Percentiles rank a stretch among this genome's conserved stretches.
phyloP scores from a whole-genome alignment of 2,888 invertebrate species.

The Perithous albicinctus region DNA sequence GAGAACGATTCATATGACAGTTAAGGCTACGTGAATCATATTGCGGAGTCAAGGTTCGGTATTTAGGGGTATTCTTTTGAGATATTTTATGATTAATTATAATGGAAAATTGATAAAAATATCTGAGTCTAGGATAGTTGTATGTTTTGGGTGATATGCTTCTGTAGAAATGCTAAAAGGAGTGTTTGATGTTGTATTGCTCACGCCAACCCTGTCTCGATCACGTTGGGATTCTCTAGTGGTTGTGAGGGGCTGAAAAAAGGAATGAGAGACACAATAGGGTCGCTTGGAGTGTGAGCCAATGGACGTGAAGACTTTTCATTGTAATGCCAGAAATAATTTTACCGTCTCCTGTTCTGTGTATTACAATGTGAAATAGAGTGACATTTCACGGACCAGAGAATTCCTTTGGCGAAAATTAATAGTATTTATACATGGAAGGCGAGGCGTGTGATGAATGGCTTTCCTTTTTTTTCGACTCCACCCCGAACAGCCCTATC shows the following conservation, averaged over 20 bases:
- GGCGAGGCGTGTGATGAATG: slow-evolving; percentile 76
- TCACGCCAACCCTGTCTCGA: slow-evolving; percentile 56
- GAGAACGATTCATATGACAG: background rate
- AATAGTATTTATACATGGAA: slow-evolving; percentile 81
- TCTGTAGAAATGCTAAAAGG: slow-evolving; percentile 27
- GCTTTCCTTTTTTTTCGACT: slow-evolving; percentile 31
- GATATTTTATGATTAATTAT: too few relatives aligned
- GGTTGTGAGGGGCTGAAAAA: slow-evolving; percentile 55
- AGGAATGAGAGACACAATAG: slow-evolving; percentile 56
- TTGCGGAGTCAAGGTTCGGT: background rate
- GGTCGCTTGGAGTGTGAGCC: slow-evolving; percentile 51
- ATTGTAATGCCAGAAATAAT: slow-evolving; percentile 53
- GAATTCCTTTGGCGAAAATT: slow-evolving; percentile 81
- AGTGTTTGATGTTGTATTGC: slow-evolving; percentile 53
- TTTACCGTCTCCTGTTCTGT: slow-evolving; percentile 38
- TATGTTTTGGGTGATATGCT: slow-evolving; percentile 30
- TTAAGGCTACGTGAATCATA: slow-evolving; percentile 7
- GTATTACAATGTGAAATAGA: slow-evolving; percentile 57
- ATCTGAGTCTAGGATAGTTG: slow-evolving; percentile 15
- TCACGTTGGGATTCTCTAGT: slow-evolving; percentile 34
- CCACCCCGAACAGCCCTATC: slow-evolving; percentile 35
- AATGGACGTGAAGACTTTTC: slow-evolving; percentile 58
- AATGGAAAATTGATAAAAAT: slow-evolving; percentile 6
- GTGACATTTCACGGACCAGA: slow-evolving; percentile 81
- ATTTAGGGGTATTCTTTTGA: background rate